Evolutionary conservation across 2,113 vertebrate species (phyloP).

Genomic region (Neomonachus schauinslandi): DNA sequence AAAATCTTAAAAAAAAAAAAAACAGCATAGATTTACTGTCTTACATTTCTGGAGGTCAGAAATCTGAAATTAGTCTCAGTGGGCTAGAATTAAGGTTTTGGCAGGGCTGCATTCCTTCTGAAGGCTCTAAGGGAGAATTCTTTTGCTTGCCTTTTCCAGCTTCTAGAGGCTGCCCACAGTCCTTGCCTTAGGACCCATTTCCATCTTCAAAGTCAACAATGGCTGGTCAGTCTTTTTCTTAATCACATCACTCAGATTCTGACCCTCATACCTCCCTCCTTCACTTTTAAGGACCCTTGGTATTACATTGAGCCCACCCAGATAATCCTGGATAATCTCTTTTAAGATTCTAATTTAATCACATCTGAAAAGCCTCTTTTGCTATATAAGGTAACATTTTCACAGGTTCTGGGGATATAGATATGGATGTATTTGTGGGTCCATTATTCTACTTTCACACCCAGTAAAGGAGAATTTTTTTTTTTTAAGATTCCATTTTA

Average conservation of each 20-base stretch:
- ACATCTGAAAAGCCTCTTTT: neutral
- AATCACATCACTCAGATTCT: neutral
- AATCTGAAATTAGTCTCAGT: neutral
- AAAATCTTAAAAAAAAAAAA: neutral
- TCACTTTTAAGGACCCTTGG: neutral
- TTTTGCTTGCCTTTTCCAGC: neutral
- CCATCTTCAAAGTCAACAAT: neutral
- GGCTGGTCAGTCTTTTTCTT: neutral
- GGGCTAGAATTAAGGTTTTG: neutral
- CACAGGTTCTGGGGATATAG: neutral
- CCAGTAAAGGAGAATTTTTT: neutral
- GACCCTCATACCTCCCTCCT: neutral
- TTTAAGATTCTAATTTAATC: neutral
- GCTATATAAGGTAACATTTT: neutral
- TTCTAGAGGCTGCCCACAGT: neutral
- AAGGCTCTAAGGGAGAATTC: neutral
- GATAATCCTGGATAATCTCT: neutral
- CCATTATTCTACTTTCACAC: neutral
- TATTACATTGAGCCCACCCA: neutral
- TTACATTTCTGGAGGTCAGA: neutral
- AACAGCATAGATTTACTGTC: neutral
- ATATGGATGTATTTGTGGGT: neutral
- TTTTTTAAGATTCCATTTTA: neutral
- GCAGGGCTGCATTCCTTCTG: neutral
- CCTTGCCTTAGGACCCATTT: neutral